Percentiles rank a stretch among this genome's conserved stretches.
These are phyloP conservation scores for Fragum whitleyi DNA, from an alignment of 2,888 invertebrate genomes.

Conservation along the genomic window DNA sequence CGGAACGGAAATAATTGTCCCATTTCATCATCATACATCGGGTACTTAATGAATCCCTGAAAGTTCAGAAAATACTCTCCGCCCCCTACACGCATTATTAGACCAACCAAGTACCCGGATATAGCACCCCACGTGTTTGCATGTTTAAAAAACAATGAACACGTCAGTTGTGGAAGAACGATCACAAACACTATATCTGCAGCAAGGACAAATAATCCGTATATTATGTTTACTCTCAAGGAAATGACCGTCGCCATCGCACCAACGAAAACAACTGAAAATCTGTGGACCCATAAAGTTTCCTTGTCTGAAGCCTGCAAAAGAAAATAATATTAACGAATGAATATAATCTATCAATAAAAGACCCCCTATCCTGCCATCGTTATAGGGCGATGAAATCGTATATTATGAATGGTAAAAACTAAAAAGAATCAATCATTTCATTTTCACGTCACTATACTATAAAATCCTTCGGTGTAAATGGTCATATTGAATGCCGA, in stretches of 20 bases:
- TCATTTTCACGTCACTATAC: no score
- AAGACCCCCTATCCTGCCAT: no score
- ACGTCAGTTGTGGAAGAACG: constrained; percentile 80
- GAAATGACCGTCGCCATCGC: constrained; percentile 71
- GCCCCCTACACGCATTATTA: constrained; percentile 92
- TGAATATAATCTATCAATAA: no score
- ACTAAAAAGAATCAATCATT: no score
- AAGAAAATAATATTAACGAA: background rate
- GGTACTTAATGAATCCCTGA: constrained; percentile 93
- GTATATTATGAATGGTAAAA: no score
- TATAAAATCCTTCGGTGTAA: no score
- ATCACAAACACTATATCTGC: constrained; percentile 82
- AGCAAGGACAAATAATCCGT: constrained; percentile 77
- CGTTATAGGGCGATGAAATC: no score
- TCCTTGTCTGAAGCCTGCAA: constrained; percentile 74
- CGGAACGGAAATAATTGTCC: constrained; percentile 96
- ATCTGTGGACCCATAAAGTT: constrained; percentile 72
- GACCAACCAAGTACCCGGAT: constrained; percentile 89
- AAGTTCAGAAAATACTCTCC: constrained; percentile 94
- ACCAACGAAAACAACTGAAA: constrained; percentile 70
- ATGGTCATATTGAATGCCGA: no score
- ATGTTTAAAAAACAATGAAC: constrained; percentile 70
- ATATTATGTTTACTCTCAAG: constrained; percentile 71
- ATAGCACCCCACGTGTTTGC: constrained; percentile 78
- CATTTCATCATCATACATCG: constrained; percentile 88